Evolutionary conservation across 2,113 vertebrate species (phyloP).

Genomic region (Eupsittula cactorum): DNA sequence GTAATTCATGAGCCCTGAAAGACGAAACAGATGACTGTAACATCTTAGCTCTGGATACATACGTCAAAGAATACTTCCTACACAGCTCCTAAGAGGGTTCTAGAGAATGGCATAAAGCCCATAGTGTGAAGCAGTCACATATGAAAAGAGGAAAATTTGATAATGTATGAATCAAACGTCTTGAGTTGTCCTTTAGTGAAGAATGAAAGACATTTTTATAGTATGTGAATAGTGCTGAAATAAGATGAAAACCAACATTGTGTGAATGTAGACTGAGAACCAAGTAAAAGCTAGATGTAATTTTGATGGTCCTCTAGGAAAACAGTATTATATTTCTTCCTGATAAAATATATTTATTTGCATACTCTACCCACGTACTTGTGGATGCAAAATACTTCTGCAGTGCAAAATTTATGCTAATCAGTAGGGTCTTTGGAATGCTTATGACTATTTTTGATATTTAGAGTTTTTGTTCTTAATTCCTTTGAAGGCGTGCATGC

Average conservation of each 20-base stretch:
- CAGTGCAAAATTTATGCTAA: not conserved
- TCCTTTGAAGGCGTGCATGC: not conserved
- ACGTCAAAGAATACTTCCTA: not conserved
- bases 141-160: not conserved
- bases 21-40: not conserved
- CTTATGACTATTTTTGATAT: not conserved
- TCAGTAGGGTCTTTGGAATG: not conserved
- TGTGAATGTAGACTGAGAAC: not conserved
- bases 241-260: not conserved
- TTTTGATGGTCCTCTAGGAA: not conserved
- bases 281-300: not conserved
- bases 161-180: not conserved
- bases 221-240: not conserved
- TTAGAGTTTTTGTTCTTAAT: not conserved
- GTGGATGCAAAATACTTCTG: not conserved
- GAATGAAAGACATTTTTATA: not conserved
- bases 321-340: not conserved
- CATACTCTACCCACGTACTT: not conserved
- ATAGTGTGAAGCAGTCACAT: not conserved
- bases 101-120: not conserved
- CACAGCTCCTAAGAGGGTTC: not conserved
- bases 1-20: not conserved
- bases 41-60: not conserved
- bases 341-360: not conserved
- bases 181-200: not conserved